Conservation (phyloP, 2,888 invertebrate species). For the Strigamia maritima region DNA sequence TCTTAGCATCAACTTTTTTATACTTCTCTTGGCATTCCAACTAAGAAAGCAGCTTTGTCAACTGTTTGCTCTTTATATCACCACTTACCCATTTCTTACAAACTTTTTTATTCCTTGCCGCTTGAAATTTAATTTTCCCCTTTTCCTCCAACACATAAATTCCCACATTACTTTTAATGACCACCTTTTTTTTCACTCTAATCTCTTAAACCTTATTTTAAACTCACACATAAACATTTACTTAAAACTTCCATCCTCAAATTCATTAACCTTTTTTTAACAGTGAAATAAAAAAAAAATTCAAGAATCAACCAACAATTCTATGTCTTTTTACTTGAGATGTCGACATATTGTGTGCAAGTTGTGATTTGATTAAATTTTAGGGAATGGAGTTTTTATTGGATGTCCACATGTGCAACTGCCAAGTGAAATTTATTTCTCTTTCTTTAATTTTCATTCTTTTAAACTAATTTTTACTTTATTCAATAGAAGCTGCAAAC, state of each 20-base stretch:
- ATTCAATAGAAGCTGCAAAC: neutral
- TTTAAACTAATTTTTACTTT: neutral
- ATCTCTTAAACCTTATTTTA: neutral
- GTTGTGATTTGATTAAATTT: neutral
- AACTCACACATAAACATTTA: neutral
- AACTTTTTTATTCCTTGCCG: neutral
- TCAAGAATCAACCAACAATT: neutral
- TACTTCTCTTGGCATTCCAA: no score
- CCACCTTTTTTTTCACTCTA: neutral
- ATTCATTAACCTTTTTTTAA: neutral
- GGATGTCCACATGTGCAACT: neutral
- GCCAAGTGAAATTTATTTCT: neutral
- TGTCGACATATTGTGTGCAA: neutral
- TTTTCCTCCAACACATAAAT: neutral
- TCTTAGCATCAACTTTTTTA: no score
- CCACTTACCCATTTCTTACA: neutral
- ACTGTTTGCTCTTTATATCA: neutral
- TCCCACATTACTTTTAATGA: conserved; percentile 5
- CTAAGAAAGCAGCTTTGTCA: neutral
- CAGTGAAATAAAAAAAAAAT: neutral
- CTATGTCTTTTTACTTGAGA: neutral
- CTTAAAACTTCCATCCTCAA: neutral
- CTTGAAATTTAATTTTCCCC: neutral
- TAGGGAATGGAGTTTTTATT: neutral
- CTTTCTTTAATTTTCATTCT: neutral